Percentiles rank a stretch among this genome's conserved stretches.
Evolutionary conservation across 35 echinoderm and acorn worm species (phyloP).

Genomic region (Strongylocentrotus purpuratus): DNA sequence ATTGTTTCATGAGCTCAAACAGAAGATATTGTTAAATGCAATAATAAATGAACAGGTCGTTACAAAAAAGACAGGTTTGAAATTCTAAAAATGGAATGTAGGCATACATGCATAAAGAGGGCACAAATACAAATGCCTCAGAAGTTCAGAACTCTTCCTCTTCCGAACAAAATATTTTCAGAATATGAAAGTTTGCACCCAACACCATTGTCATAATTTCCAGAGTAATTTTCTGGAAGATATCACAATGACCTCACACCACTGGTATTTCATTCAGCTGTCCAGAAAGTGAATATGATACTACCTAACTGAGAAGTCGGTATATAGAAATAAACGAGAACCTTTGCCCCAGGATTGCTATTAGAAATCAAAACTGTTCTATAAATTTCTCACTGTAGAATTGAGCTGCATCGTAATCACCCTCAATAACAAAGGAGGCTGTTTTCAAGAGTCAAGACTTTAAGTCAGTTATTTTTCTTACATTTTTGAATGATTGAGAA

Average conservation of each 20-base stretch:
- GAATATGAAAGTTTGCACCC: not conserved
- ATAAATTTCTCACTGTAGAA: slow-evolving; percentile 4
- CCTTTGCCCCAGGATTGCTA: not conserved
- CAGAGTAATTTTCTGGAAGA: not conserved
- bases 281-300: not conserved
- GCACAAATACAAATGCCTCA: not conserved
- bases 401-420: not conserved
- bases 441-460: too few species aligned
- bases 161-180: not conserved
- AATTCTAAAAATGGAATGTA: not conserved
- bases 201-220: not conserved
- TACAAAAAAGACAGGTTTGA: too few species aligned
- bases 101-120: too few species aligned
- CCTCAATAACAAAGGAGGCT: not conserved
- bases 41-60: too few species aligned
- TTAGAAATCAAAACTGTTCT: slow-evolving; percentile 18
- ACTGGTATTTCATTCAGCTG: not conserved
- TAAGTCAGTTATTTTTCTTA: not conserved
- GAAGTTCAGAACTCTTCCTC: not conserved
- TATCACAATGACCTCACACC: not conserved
- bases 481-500: not conserved
- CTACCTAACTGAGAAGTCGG: not conserved
- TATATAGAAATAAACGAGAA: not conserved
- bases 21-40: too few species aligned
- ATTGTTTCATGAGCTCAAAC: too few species aligned